These are phyloP conservation scores for Scomber colias DNA, from an alignment of 2,113 vertebrate species.

Conservation along the genomic window DNA sequence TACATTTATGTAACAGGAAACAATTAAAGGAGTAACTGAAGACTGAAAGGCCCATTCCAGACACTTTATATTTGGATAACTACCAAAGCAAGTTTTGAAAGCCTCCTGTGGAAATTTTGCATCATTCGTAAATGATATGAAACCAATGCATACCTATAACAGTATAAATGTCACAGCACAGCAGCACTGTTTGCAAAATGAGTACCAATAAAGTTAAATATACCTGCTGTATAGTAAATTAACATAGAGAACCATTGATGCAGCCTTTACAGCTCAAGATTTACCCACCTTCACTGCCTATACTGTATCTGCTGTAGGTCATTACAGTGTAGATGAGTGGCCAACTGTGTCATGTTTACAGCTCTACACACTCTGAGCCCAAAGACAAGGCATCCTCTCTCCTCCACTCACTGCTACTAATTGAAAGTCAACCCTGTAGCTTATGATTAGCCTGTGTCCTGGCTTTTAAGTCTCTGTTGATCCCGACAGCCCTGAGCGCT, in stretches of 20 bases:
- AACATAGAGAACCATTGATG: neutral
- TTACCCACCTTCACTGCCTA: neutral
- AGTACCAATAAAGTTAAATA: too few species aligned
- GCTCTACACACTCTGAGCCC: conserved; percentile 18
- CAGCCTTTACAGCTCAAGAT: neutral
- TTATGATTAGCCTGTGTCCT: conserved; percentile 64
- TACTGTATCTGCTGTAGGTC: conserved; percentile 7
- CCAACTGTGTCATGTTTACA: conserved; percentile 49
- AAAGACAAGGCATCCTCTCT: conserved; percentile 63
- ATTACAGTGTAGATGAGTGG: conserved; percentile 33
- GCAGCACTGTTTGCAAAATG: too few species aligned
- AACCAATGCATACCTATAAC: neutral
- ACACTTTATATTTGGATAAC: neutral
- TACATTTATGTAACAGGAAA: neutral
- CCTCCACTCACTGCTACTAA: conserved; percentile 52
- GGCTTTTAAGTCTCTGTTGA: conserved; percentile 70
- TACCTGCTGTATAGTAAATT: neutral
- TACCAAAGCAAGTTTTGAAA: neutral
- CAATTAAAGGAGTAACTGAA: neutral
- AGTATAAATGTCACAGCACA: too few species aligned
- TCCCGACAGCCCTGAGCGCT: conserved; percentile 42
- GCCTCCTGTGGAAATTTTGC: neutral
- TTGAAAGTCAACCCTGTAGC: conserved; percentile 62
- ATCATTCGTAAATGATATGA: neutral
- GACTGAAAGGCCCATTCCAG: neutral